Evolutionary conservation across 2,888 invertebrate species (phyloP), one percentile per base, ranked within the genome.

Genomic region (Pammene aurita): DNA sequence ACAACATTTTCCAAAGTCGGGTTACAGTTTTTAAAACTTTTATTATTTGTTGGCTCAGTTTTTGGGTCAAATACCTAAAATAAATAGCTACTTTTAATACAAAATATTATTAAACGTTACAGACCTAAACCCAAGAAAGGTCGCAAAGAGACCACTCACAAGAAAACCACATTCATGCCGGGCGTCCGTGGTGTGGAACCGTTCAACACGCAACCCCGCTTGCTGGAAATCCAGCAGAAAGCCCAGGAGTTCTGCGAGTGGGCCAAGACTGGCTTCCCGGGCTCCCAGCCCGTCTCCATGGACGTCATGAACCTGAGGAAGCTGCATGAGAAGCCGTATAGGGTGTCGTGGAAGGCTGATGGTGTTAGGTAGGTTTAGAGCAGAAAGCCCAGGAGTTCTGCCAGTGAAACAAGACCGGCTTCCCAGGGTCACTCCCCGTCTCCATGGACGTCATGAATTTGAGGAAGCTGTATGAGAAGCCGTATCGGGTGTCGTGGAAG

Each of bases 301-400:
- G 97, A 97, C 80, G 88, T 92, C 0, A 82, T 93, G 0, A 99
- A 99, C 86, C 92, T 99, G 57, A 85, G 87, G 62, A 93, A 96
- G 11, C 88, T 99, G 4, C 93, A 94, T 41, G 89, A 95, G 74
- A 97, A 97, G 81, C 97, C 97, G 0, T 99, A 99, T 82, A 95
- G 96, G 84, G 99, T 99, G 0, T 99, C 99, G 1, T 99, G 99
- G 99, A 99, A 99, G 85, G 99, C 99, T 10, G 99, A 99, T 87
- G 99, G 99, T 46, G 97, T 96, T 42, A 95, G 98, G 96, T 97
- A 84, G 82, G 76, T 14, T 11, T 42, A 42, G 26, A 98, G 82
- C 90, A 90, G 67, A 96, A 94, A 79, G 95, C 82, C 0, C 97
- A 97, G 82, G 85, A 92, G 2, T 96, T 97, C 94, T 98, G 98